Evolutionary conservation across 2,888 invertebrate genomes (phyloP).

Genomic region (Onthophagus sagittarius): DNA sequence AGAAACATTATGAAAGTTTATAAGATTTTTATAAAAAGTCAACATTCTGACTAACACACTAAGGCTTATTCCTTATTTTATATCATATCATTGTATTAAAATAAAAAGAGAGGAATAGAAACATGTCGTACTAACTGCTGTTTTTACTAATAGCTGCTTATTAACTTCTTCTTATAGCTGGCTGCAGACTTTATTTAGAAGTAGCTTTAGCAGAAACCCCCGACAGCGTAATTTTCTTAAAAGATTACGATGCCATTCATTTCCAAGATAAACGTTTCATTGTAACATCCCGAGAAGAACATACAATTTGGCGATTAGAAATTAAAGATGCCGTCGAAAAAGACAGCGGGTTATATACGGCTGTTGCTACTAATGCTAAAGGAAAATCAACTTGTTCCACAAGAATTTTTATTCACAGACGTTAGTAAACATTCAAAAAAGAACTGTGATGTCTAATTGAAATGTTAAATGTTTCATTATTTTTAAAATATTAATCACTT

Average conservation of each 20-base stretch:
- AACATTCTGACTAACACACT: no score
- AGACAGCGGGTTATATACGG: constrained; percentile 88
- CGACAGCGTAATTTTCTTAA: constrained; percentile 75
- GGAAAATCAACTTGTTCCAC: constrained; percentile 84
- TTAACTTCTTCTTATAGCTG: constrained; percentile 57
- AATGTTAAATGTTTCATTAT: neutral
- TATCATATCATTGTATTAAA: neutral
- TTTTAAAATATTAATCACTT: constrained; percentile 4
- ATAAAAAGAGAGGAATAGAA: neutral
- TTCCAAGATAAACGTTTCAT: constrained; percentile 64
- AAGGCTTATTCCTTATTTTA: no score
- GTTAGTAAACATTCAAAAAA: constrained; percentile 55
- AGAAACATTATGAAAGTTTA: no score
- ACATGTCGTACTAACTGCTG: neutral
- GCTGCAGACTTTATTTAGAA: constrained; percentile 78
- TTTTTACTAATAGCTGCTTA: neutral
- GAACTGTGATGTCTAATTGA: neutral
- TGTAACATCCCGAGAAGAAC: constrained; percentile 57
- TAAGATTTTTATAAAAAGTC: no score
- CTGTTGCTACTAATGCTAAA: constrained; percentile 75
- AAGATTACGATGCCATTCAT: constrained; percentile 78
- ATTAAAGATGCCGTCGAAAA: constrained; percentile 69
- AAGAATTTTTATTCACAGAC: constrained; percentile 79
- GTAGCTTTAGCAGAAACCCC: constrained; percentile 66
- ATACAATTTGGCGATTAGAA: constrained; percentile 65